Conservation (phyloP, 2,797 vertebrate genomes). For the Craterocephalus amniculus region DNA sequence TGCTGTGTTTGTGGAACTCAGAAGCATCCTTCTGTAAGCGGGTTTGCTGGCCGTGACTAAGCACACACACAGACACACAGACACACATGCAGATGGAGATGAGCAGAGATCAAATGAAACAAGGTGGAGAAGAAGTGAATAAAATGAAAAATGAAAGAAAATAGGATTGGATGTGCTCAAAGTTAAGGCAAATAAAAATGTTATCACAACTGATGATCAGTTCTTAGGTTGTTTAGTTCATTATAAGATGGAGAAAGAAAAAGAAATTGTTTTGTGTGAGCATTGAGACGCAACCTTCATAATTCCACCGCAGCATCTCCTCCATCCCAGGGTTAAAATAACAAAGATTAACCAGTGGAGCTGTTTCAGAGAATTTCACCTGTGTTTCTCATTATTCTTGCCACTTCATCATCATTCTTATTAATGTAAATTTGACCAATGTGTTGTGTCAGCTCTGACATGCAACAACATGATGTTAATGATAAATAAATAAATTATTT, state of each 20-base stretch:
- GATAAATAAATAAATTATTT: too few relatives aligned
- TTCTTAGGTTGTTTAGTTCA: neutral
- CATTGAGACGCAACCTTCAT: neutral
- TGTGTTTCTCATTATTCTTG: neutral
- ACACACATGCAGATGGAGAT: conserved; percentile 47
- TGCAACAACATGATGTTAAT: too few relatives aligned
- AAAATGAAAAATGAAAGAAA: conserved; percentile 11
- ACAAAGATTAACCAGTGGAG: neutral
- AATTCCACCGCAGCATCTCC: neutral
- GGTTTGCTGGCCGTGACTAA: conserved; percentile 84
- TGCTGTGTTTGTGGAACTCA: conserved; percentile 77
- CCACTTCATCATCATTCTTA: too few relatives aligned
- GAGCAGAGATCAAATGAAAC: conserved; percentile 39
- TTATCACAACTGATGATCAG: neutral
- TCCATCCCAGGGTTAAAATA: neutral
- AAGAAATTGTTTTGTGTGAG: neutral
- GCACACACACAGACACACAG: conserved; percentile 34
- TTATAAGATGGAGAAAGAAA: neutral
- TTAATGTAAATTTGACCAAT: too few relatives aligned
- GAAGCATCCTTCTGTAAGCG: conserved; percentile 85
- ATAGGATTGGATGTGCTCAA: neutral
- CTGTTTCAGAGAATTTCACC: neutral
- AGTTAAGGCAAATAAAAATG: neutral
- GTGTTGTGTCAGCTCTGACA: too few relatives aligned
- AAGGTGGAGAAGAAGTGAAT: conserved; percentile 30